These are phyloP conservation scores for Acleris emargana DNA, from an alignment of 2,888 invertebrate genomes.

Conservation along the genomic window DNA sequence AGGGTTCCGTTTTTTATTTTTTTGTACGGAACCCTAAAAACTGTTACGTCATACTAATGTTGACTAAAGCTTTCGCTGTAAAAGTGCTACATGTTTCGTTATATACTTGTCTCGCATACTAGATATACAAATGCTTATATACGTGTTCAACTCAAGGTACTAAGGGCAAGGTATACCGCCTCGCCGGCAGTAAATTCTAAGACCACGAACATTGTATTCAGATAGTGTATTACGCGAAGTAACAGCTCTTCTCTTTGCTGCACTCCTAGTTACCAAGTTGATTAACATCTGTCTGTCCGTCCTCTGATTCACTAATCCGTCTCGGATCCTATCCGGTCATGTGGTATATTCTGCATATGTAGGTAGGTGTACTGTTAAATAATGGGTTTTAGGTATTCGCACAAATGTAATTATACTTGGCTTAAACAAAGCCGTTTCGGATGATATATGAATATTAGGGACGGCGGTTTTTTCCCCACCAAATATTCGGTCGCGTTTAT, in stretches of 20 bases:
- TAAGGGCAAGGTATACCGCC: no score
- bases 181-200: no score
- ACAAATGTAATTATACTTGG: slow-evolving; percentile 32
- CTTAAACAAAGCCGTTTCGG: slow-evolving; percentile 31
- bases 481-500: slow-evolving; percentile 6
- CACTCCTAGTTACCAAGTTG: slow-evolving; percentile 7
- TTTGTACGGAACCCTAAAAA: no score
- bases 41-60: no score
- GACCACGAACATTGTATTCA: no score
- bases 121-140: no score
- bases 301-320: slow-evolving; percentile 21
- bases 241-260: neutral
- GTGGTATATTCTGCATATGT: neutral
- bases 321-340: neutral
- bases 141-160: no score
- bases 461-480: slow-evolving; percentile 6
- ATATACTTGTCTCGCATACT: no score
- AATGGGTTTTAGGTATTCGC: slow-evolving; percentile 23
- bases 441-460: slow-evolving; percentile 25
- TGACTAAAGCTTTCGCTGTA: no score
- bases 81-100: no score
- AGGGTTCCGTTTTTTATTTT: no score
- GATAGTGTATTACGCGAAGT: no score
- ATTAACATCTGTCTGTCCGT: slow-evolving; percentile 14
- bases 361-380: slow-evolving; percentile 20